Percentiles rank a stretch among this genome's conserved stretches.
phyloP scores from a whole-genome alignment of 2,113 vertebrate species.

The Brachypteracias leptosomus region DNA sequence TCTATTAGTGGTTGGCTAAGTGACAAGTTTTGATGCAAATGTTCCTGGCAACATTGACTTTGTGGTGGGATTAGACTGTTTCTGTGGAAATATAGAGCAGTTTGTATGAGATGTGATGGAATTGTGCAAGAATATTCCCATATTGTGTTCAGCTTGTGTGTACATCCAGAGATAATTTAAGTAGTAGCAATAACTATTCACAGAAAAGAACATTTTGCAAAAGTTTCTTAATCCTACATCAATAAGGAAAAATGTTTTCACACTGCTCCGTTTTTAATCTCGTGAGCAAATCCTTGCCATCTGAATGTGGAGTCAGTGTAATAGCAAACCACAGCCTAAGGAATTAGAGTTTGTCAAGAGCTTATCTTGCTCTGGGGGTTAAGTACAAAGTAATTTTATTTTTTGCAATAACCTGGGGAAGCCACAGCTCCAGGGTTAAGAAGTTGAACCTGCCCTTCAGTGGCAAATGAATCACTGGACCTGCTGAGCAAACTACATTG shows the following conservation, averaged over 20 bases:
- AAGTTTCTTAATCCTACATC: neutral
- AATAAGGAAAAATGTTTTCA: neutral
- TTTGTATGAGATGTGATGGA: neutral
- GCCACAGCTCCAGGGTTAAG: neutral
- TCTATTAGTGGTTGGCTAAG: neutral
- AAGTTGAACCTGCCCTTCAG: neutral
- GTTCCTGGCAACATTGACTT: neutral
- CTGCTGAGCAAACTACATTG: neutral
- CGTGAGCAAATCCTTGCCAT: neutral
- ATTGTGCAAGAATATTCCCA: neutral
- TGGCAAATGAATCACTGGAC: neutral
- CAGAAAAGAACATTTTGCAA: neutral
- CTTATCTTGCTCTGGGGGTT: neutral
- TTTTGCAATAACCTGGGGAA: neutral
- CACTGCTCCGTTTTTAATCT: neutral
- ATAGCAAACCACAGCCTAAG: neutral
- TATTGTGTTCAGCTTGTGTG: neutral
- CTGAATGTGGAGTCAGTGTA: neutral
- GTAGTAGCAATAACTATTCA: neutral
- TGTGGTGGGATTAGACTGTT: neutral
- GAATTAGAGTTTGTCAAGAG: slow-evolving; percentile 6
- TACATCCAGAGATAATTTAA: neutral
- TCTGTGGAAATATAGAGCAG: neutral
- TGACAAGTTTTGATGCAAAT: neutral
- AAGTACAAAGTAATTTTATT: neutral